These are phyloP conservation scores for Glaucopsyche alexis DNA, from an alignment of 2,888 invertebrate species.

Conservation along the genomic window DNA sequence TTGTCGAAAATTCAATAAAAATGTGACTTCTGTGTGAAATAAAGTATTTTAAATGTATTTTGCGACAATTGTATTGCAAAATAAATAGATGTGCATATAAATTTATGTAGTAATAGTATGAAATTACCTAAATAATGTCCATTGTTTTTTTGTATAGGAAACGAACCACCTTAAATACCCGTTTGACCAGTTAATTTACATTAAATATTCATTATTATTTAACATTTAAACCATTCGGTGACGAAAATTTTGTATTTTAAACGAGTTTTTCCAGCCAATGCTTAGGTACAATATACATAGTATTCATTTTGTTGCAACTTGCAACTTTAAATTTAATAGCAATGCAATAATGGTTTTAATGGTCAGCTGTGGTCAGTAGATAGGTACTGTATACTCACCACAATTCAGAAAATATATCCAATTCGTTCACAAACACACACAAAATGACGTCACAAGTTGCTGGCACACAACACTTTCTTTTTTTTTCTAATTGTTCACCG, in stretches of 20 bases:
- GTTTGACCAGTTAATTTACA: slow-evolving; percentile 22
- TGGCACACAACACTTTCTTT: slow-evolving; percentile 48
- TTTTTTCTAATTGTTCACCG: slow-evolving; percentile 35
- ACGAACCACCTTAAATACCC: too few relatives aligned
- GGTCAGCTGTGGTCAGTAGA: slow-evolving; percentile 3
- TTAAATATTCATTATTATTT: slow-evolving; percentile 20
- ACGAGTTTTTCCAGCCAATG: slow-evolving; percentile 25
- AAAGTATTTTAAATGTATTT: too few relatives aligned
- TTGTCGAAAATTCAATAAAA: too few relatives aligned
- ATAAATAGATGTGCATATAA: too few relatives aligned
- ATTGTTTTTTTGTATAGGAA: too few relatives aligned
- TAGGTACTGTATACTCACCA: slow-evolving; percentile 38
- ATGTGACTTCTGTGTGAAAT: too few relatives aligned
- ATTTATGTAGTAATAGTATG: too few relatives aligned
- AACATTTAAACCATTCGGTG: slow-evolving; percentile 31
- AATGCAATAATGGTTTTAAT: slow-evolving; percentile 9
- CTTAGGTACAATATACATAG: neutral
- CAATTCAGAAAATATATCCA: slow-evolving; percentile 42
- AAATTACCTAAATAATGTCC: too few relatives aligned
- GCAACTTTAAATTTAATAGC: neutral
- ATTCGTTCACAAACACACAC: slow-evolving; percentile 56
- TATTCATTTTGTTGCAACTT: neutral
- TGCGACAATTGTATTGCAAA: too few relatives aligned
- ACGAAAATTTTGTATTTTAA: slow-evolving; percentile 13
- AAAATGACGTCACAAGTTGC: slow-evolving; percentile 52